Evolutionary conservation across 2,113 vertebrate species (phyloP).

Genomic region (Microcebus jonahi): DNA sequence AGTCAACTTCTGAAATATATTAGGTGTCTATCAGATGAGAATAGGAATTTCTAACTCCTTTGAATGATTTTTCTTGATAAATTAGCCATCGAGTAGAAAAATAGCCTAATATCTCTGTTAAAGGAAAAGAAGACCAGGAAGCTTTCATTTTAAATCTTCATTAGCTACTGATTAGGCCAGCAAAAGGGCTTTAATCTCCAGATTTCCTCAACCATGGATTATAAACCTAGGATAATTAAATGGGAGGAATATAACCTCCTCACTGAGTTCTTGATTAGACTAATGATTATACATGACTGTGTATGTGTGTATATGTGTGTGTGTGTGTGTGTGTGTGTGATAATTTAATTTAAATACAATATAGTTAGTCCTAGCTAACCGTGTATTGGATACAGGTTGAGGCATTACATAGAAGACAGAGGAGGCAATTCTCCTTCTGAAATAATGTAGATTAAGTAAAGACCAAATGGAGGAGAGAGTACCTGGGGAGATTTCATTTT

Average conservation of each 20-base stretch:
- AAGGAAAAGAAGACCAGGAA: constrained; percentile 46
- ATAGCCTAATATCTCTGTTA: not conserved
- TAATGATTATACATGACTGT: constrained; percentile 44
- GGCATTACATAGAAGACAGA: not conserved
- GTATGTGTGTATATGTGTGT: not conserved
- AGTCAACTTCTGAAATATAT: not conserved
- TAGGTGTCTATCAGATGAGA: not conserved
- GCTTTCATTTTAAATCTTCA: constrained; percentile 65
- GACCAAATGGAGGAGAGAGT: not conserved
- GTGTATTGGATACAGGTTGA: not conserved
- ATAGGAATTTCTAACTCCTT: constrained; percentile 37
- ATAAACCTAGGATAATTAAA: constrained; percentile 70
- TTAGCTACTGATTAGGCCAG: constrained; percentile 68
- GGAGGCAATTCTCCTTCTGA: not conserved
- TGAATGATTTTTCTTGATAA: constrained; percentile 61
- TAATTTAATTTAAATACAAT: constrained; percentile 65
- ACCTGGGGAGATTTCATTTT: not conserved
- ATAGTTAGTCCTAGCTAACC: not conserved
- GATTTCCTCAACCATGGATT: constrained; percentile 64
- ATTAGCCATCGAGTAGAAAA: constrained; percentile 29
- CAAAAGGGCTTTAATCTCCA: not conserved
- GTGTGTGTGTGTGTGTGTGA: not conserved
- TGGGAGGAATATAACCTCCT: constrained; percentile 36
- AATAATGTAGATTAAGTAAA: not conserved
- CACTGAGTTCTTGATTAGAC: constrained; percentile 47